Conservation (phyloP, 2,888 invertebrate genomes). For the Anoplius nigerrimus region DNA sequence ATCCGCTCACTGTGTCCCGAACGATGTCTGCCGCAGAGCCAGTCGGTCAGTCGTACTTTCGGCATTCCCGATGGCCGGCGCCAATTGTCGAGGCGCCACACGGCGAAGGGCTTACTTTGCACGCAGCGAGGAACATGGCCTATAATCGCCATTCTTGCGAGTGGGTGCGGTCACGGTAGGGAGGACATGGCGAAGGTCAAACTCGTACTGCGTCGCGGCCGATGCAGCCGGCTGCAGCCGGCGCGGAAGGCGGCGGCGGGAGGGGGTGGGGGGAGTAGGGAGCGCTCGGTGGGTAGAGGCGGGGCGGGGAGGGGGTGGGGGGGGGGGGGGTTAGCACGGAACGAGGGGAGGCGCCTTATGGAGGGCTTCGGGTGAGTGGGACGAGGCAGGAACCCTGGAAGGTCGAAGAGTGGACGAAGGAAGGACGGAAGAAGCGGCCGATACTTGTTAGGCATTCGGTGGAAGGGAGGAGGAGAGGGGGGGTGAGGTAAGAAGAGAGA, state of each 20-base stretch:
- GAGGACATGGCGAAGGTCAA: constrained; percentile 63
- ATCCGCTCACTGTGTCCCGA: too few species aligned
- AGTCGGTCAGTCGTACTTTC: too few species aligned
- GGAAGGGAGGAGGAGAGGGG: constrained; percentile 9
- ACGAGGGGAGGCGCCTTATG: constrained; percentile 15
- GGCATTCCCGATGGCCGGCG: too few species aligned
- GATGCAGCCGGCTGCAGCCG: constrained; percentile 42
- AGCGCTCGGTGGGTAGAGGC: constrained; percentile 18
- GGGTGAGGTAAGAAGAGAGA: neutral
- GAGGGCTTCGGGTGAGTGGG: neutral
- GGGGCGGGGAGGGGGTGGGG: constrained; percentile 23
- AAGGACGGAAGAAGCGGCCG: neutral
- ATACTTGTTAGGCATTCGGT: too few species aligned
- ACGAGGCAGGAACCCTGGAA: too few species aligned
- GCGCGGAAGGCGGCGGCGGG: constrained; percentile 16
- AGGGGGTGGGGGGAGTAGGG: constrained; percentile 10
- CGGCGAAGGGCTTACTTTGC: constrained; percentile 39
- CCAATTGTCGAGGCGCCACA: neutral
- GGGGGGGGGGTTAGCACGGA: constrained; percentile 18
- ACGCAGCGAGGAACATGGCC: constrained; percentile 30
- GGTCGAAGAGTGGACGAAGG: neutral
- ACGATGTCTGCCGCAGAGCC: too few species aligned
- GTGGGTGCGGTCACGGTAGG: constrained; percentile 56
- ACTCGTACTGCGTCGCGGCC: constrained; percentile 52
- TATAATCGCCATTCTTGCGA: constrained; percentile 46